Base-by-base conservation (phyloP, 2,888 invertebrate species). In the Drosophila cracens region DNA sequence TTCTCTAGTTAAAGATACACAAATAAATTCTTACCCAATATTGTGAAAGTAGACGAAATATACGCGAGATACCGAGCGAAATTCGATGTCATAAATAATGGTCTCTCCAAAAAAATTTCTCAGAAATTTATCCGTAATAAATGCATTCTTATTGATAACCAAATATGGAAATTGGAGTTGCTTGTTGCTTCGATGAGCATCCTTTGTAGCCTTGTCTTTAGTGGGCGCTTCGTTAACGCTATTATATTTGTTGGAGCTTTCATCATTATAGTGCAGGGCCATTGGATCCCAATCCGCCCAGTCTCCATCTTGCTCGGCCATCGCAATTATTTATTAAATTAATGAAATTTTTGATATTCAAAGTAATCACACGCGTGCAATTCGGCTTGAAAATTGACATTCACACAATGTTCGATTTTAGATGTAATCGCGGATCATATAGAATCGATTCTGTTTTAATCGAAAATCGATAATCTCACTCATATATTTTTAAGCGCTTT, bases 21-120 rank as follows among this genome's bases (percentile, higher is more conserved):
- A 18, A 11, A 34, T 10, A n/a, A 4, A 0, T 34, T 49, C 74
- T 52, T 58, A 87, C 87, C 75, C 70, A 31, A 85, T 13, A 18
- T 77, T 73, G 7, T 72, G 49, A 16, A 87, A 89, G 33, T 76
- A 83, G 0, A 87, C 85, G 0, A 59, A 57, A 51, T 25, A 87
- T 1, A 51, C 33, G 7, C 69, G 60, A 1, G 60, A 48, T 7
- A n/a, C 1, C 1, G n/a, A 0, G 6, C 56, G 68, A 51, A 48
- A 77, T 16, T 77, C 72, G 10, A 74, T 53, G 11, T 66, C 25
- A n/a, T 52, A 51, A 7, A 86, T 69, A 13, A 70, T 34, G 0
- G 11, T 33, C 0, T 31, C 40, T 2, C 81, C 83, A 53, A 85
- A 81, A 38, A 77, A 85, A 27, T 72, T 74, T 16, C 27, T 43